These are phyloP conservation scores for Entomobrya proxima DNA, from an alignment of 2,888 invertebrate species.

Conservation along the genomic window DNA sequence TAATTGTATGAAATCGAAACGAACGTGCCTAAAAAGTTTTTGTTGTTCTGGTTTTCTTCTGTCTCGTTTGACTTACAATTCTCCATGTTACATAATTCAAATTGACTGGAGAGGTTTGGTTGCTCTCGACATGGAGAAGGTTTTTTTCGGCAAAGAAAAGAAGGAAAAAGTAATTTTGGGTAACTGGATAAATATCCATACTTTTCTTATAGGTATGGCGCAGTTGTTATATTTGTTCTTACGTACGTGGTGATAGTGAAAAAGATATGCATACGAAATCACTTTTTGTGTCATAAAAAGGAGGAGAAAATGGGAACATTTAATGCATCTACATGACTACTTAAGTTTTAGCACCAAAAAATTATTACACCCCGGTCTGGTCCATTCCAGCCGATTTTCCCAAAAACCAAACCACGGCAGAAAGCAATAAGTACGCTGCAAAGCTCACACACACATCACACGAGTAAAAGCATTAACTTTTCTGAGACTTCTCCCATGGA, in stretches of 20 bases:
- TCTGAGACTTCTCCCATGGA: neutral
- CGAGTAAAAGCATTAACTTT: neutral
- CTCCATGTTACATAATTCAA: conserved; percentile 47
- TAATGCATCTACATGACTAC: conserved; percentile 58
- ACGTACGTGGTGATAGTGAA: neutral
- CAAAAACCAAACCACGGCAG: conserved; percentile 12
- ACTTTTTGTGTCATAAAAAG: conserved; percentile 60
- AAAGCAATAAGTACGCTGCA: neutral
- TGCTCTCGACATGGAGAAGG: neutral
- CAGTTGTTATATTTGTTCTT: neutral
- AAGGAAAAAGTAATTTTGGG: conserved; percentile 12
- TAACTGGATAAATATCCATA: neutral
- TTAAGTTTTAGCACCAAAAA: conserved; percentile 55
- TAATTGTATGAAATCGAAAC: neutral
- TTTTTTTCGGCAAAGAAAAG: conserved; percentile 9
- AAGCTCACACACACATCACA: neutral
- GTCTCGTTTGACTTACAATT: conserved; percentile 46
- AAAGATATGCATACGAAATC: conserved; percentile 54
- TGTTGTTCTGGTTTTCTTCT: conserved; percentile 15
- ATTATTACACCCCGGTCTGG: conserved; percentile 27
- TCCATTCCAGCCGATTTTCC: neutral
- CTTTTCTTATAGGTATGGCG: neutral
- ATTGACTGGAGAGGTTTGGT: neutral
- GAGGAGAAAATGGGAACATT: conserved; percentile 52
- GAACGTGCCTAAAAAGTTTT: conserved; percentile 43